phyloP scores from a whole-genome alignment of 2,113 vertebrate genomes.

The Rhinogobius similis region DNA sequence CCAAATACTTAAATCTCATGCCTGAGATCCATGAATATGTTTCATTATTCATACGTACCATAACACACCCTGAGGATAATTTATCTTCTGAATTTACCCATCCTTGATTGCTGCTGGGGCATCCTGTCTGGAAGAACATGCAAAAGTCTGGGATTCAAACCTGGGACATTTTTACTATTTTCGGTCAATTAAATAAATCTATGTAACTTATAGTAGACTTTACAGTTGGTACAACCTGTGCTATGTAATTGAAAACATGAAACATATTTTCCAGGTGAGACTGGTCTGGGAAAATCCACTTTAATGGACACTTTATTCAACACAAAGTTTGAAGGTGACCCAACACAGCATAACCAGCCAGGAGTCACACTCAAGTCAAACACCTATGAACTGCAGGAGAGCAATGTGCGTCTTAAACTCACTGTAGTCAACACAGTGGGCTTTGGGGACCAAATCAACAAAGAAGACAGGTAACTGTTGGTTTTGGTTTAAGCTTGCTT shows the following conservation, averaged over 20 bases:
- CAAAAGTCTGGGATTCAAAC: neutral
- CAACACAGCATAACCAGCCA: conserved; percentile 90
- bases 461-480: conserved; percentile 89
- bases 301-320: conserved; percentile 98
- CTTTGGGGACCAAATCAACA: conserved; percentile 97
- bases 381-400: conserved; percentile 95
- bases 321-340: conserved; percentile 94
- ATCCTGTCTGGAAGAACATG: neutral
- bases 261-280: conserved; percentile 83
- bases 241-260: neutral
- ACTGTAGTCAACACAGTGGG: conserved; percentile 92
- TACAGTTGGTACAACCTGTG: neutral
- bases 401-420: conserved; percentile 93
- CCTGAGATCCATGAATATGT: no score
- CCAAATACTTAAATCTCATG: no score
- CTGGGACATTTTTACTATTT: neutral
- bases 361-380: conserved; percentile 93
- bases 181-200: neutral
- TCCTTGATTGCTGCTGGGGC: neutral
- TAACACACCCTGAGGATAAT: no score
- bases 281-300: conserved; percentile 95
- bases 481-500: neutral
- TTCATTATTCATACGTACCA: no score
- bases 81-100: no score
- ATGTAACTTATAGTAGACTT: neutral